These are phyloP conservation scores for Calephelis perditalis DNA, from an alignment of 2,888 invertebrate genomes.

Conservation along the genomic window DNA sequence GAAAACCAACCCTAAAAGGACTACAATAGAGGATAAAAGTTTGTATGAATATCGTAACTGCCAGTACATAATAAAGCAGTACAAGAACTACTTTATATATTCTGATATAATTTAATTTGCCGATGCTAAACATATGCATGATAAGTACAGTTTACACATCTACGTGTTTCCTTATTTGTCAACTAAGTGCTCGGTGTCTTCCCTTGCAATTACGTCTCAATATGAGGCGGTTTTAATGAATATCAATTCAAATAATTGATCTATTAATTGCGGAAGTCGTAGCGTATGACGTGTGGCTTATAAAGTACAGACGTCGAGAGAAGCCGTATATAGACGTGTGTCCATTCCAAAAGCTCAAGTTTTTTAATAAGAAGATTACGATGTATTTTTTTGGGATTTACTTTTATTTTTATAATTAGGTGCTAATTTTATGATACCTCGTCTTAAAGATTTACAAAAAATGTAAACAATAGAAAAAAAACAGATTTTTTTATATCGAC, in stretches of 20 bases:
- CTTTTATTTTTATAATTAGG: background rate
- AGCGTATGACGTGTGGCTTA: slow-evolving; percentile 27
- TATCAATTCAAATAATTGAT: slow-evolving; percentile 52
- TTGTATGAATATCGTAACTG: too few relatives aligned
- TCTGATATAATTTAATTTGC: slow-evolving; percentile 12
- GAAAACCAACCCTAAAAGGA: too few relatives aligned
- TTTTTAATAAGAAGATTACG: background rate
- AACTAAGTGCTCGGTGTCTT: slow-evolving; percentile 41
- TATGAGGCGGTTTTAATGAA: slow-evolving; percentile 41
- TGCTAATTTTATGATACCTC: background rate
- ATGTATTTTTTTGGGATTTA: background rate
- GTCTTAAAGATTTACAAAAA: background rate
- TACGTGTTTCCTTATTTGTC: slow-evolving; percentile 35
- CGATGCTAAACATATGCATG: slow-evolving; percentile 22
- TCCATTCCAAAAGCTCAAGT: too few relatives aligned
- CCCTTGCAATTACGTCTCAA: slow-evolving; percentile 43
- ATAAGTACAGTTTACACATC: slow-evolving; percentile 13
- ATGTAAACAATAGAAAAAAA: background rate
- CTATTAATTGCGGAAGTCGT: slow-evolving; percentile 43
- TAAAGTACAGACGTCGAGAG: background rate
- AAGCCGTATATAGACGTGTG: background rate
- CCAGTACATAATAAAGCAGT: too few relatives aligned
- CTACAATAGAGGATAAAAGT: too few relatives aligned
- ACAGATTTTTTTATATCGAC: background rate
- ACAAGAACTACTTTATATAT: too few relatives aligned